phyloP scores from a whole-genome alignment of 1,140 invertebrate genomes.

The Polypedilum vanderplanki region DNA sequence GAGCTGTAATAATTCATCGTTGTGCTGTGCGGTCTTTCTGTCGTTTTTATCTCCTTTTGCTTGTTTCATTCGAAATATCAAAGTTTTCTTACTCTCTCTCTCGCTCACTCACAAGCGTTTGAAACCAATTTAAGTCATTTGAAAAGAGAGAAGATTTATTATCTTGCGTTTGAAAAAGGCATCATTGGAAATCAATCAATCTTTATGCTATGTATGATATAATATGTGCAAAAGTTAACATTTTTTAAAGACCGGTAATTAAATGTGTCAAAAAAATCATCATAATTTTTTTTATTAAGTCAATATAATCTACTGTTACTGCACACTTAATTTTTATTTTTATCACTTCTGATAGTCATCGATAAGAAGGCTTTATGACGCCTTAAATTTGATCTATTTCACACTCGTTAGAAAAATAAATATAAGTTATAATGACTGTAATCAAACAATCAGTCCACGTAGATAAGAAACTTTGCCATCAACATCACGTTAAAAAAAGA shows the following conservation, averaged over 20 bases:
- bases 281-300: not conserved
- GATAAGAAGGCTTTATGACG: too few species aligned
- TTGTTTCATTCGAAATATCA: not conserved
- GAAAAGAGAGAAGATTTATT: slow-evolving; percentile 22
- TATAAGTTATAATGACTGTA: not conserved
- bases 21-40: slow-evolving; percentile 27
- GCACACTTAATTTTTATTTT: not conserved
- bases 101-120: not conserved
- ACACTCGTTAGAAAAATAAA: too few species aligned
- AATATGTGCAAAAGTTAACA: not conserved
- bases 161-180: not conserved
- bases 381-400: too few species aligned
- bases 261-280: slow-evolving; percentile 18
- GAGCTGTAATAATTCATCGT: slow-evolving; percentile 27
- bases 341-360: too few species aligned
- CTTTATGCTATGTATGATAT: not conserved
- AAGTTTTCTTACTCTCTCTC: not conserved
- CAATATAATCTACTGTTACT: not conserved
- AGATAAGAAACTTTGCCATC: not conserved
- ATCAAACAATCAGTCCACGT: not conserved
- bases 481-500: not conserved
- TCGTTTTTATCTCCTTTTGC: slow-evolving; percentile 11
- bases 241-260: slow-evolving; percentile 3
- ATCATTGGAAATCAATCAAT: slow-evolving; percentile 24
- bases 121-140: slow-evolving; percentile 24